Evolutionary conservation across 2,888 invertebrate genomes (phyloP), one percentile per base, ranked within the genome.

Genomic region (Xylota segnis): DNA sequence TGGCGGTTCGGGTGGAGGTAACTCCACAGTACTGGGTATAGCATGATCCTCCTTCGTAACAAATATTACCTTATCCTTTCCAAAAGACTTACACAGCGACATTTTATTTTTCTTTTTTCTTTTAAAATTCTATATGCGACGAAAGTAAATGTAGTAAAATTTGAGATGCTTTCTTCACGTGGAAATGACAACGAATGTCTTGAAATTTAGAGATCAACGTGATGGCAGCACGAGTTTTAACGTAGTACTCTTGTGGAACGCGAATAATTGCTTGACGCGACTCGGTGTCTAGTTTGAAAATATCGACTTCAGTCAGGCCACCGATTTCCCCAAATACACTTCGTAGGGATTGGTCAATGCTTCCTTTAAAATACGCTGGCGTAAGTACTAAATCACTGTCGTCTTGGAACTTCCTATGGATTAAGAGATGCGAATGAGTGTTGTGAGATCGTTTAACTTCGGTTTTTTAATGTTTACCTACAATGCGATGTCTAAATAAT

Each of bases 11-110:
- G 95, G 94, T 89, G 95, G 95, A 0, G 97, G 96, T 87, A 97
- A 92, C 75, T 92, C 91, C 47, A 97, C 94, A 70, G 93, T 94
- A 90, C 96, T 96, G 0, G 97, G 97, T 34, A 93, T 91, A 1
- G 95, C 93, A 90, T 97, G 96, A 91, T 97, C 96, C 90, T 96
- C 96, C 89, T 95, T 95, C 0, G 96, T 94, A 7, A 96, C 96
- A 91, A 98, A 96, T 87, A 98, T 95, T 50, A 98, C 95, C 86
- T 95, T 94, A 91, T 98, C 97, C 93, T 97, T 97, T 9, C 96
- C 96, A 90, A 92, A 90, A 70, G 90, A 90, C 86, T 94, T 90
- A 91, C 94, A 92, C 87, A 93, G 88, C 78, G 93, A 91, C 94
- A 93, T 93, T 63, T 78, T 90, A 18, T 9, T 37, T 27, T 6